These are phyloP conservation scores for Taurulus bubalis DNA, from an alignment of 2,113 vertebrate species.

Conservation along the genomic window DNA sequence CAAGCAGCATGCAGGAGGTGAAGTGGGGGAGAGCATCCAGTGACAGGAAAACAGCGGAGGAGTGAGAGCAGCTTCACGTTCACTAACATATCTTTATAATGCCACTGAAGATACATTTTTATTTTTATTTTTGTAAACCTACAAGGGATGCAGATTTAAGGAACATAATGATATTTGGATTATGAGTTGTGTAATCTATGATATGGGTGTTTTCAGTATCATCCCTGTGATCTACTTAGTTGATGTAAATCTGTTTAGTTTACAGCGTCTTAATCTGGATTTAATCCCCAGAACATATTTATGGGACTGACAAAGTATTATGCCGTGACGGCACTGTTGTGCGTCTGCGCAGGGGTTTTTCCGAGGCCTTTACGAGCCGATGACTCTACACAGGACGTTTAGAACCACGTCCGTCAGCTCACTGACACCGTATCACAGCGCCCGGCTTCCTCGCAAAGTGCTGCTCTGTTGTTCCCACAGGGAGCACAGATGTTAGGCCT, in stretches of 20 bases:
- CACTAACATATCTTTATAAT: constrained; percentile 9
- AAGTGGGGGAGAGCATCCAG: constrained; percentile 40
- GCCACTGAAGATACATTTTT: neutral
- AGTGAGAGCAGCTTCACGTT: constrained; percentile 30
- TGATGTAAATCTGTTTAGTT: constrained; percentile 66
- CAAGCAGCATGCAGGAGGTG: constrained; percentile 44
- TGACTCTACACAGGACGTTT: constrained; percentile 51
- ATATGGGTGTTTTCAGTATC: constrained; percentile 55
- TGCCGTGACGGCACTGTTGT: neutral
- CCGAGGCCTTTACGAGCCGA: constrained; percentile 19
- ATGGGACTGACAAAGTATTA: constrained; percentile 56
- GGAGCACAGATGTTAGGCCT: constrained; percentile 77
- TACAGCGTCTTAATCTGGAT: constrained; percentile 69
- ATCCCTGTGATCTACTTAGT: constrained; percentile 62
- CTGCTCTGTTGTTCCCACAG: constrained; percentile 68
- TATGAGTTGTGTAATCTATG: constrained; percentile 49
- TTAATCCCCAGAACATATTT: constrained; percentile 76
- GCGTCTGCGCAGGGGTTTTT: neutral
- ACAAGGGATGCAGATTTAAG: constrained; percentile 15
- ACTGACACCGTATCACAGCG: constrained; percentile 53
- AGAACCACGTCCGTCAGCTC: constrained; percentile 56
- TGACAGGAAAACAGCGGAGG: constrained; percentile 35
- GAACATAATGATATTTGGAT: constrained; percentile 51
- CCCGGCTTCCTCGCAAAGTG: constrained; percentile 66
- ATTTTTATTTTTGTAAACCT: neutral